Conservation (phyloP, 2,888 invertebrate genomes). For the Oligia fasciuncula region DNA sequence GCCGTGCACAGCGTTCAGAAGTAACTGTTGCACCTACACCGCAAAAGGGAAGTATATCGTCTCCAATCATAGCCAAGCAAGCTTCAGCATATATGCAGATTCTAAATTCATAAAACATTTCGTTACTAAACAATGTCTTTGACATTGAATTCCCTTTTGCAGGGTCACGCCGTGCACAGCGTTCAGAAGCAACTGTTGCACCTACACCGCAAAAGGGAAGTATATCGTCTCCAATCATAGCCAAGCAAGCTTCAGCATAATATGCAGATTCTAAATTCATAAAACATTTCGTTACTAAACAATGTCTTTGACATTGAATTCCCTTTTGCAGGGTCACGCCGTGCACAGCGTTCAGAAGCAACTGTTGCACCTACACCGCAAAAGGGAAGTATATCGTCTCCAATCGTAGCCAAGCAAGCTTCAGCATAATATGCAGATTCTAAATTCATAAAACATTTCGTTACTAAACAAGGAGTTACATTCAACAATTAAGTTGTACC, state of each 20-base stretch:
- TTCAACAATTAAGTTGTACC: constrained; percentile 32
- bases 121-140: neutral
- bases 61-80: neutral
- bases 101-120: constrained; percentile 9
- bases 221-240: neutral
- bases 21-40: neutral
- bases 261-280: neutral
- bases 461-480: neutral
- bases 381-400: neutral
- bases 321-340: too few relatives aligned
- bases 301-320: too few relatives aligned
- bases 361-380: neutral
- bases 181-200: too few relatives aligned
- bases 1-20: too few relatives aligned
- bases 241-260: neutral
- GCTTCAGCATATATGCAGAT: neutral
- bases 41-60: neutral
- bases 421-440: neutral
- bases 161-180: too few relatives aligned
- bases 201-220: neutral
- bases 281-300: constrained; percentile 12
- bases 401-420: neutral
- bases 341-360: too few relatives aligned
- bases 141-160: too few relatives aligned
- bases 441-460: neutral